Evolutionary conservation across 2,888 invertebrate genomes (phyloP).

Genomic region (Hermaeophaga mercurialis): DNA sequence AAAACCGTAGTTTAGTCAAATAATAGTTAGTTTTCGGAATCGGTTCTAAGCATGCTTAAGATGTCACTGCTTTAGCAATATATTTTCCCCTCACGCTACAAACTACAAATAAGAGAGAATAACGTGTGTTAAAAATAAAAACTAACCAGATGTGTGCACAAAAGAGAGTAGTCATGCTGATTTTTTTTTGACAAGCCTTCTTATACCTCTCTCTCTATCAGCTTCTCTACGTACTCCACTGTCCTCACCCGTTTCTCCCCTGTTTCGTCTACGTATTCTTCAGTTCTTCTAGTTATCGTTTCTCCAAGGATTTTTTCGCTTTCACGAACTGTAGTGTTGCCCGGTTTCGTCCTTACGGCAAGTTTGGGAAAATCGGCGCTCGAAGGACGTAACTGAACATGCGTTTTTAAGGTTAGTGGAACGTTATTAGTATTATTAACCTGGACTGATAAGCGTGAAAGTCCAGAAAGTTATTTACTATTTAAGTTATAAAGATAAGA

Average conservation of each 20-base stretch:
- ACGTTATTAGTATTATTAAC: constrained; percentile 46
- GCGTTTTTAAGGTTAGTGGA: constrained; percentile 44
- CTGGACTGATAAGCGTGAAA: constrained; percentile 39
- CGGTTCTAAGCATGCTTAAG: too few relatives aligned
- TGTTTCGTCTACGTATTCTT: constrained; percentile 87
- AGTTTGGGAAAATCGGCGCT: constrained; percentile 80
- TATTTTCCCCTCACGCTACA: constrained; percentile 9
- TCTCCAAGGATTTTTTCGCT: constrained; percentile 89
- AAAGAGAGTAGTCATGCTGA: constrained; percentile 48
- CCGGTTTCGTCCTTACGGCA: constrained; percentile 85
- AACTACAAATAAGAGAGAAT: constrained; percentile 31
- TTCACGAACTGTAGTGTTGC: constrained; percentile 83
- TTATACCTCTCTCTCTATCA: constrained; percentile 93
- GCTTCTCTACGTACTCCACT: constrained; percentile 92
- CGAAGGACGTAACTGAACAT: constrained; percentile 63
- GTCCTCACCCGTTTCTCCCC: constrained; percentile 87
- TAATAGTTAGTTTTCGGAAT: too few relatives aligned
- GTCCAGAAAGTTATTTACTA: constrained; percentile 12
- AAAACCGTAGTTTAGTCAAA: too few relatives aligned
- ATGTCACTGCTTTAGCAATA: not conserved
- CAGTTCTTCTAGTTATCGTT: constrained; percentile 83
- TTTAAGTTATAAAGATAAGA: not conserved
- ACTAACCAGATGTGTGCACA: constrained; percentile 52
- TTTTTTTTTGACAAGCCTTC: constrained; percentile 37
- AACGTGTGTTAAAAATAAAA: constrained; percentile 42